Evolutionary conservation across 1,140 invertebrate genomes (phyloP).

Genomic region (Camponotus vicinus): DNA sequence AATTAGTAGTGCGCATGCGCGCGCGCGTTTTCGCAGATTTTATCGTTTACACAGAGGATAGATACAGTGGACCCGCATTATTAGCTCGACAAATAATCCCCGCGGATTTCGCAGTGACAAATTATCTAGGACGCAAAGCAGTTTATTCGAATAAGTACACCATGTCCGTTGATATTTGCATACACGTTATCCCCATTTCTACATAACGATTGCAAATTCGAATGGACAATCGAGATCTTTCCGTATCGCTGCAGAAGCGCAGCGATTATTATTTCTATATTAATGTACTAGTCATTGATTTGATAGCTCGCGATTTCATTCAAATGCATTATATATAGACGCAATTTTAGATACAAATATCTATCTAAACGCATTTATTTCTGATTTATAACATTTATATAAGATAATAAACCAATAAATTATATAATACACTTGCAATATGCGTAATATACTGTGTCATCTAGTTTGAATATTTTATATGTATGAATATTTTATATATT

Average conservation of each 20-base stretch:
- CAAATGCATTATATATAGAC: neutral
- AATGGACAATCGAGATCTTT: slow-evolving; percentile 69
- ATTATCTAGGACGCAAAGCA: slow-evolving; percentile 80
- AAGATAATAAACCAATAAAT: slow-evolving; percentile 3
- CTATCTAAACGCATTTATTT: slow-evolving; percentile 27
- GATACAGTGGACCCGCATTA: slow-evolving; percentile 79
- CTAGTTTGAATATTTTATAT: slow-evolving; percentile 7
- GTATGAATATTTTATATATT: neutral
- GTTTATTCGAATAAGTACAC: slow-evolving; percentile 79
- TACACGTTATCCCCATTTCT: slow-evolving; percentile 67
- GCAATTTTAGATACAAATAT: slow-evolving; percentile 27
- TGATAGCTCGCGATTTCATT: slow-evolving; percentile 10
- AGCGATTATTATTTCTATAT: slow-evolving; percentile 49
- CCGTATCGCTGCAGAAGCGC: slow-evolving; percentile 2
- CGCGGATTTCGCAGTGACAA: slow-evolving; percentile 82
- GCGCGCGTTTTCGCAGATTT: slow-evolving; percentile 75
- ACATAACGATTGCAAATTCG: slow-evolving; percentile 68
- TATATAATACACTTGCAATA: neutral
- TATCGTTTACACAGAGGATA: slow-evolving; percentile 72
- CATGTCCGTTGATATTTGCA: slow-evolving; percentile 73
- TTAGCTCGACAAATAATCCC: slow-evolving; percentile 84
- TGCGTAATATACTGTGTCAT: neutral
- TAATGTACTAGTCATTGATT: slow-evolving; percentile 31
- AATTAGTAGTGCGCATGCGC: slow-evolving; percentile 76
- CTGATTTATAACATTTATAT: neutral